Base-by-base conservation (phyloP, 2,797 vertebrate genomes). In the Cossypha polioptera region DNA sequence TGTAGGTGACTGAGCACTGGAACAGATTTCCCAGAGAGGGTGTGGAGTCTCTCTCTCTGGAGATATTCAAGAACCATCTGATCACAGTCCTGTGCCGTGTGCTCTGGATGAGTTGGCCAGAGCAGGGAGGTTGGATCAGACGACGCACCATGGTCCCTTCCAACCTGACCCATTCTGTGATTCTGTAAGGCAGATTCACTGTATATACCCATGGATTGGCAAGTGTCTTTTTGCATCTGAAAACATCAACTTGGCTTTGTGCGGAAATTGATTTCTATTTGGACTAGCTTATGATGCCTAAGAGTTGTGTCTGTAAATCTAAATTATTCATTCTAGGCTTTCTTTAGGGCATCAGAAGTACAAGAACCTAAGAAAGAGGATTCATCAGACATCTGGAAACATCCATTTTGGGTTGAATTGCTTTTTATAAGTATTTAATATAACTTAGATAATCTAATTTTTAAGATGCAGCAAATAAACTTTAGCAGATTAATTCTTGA, bases 1-100 rank as follows among this genome's bases (percentile, higher is more conserved):
- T 38, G 28, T 20, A n/a, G 4, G 17, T 45, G 63, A 63, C 10
- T 57, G 19, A n/a, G 9, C 24, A 57, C 10, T 29, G 24, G 24
- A 76, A 51, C 20, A 76, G n/a, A 51, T 45, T 45, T 4, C 13
- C 16, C 17, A 13, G n/a, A 45, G 16, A 45, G 10, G 4, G 4
- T 55, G 17, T 21, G 5, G 10, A 24, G 9, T 50, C 3, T 50
- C 20, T 13, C 20, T 68, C 28, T 22, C 12, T 25, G n/a, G 24
- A 63, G 24, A 38, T 33, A 19, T n/a, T 55, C 13, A 62, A 29
- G 28, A 48, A 16, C 19, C 0, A 0, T 10, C 25, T 81, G 38
- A 15, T 21, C 12, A 20, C 9, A 74, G 10, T 36, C 22, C 26
- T 28, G 11, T 15, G 31, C 26, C 2, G 2, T 36, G 16, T 48